phyloP scores from a whole-genome alignment of 1,140 invertebrate species.

The Drosophila virilis region DNA sequence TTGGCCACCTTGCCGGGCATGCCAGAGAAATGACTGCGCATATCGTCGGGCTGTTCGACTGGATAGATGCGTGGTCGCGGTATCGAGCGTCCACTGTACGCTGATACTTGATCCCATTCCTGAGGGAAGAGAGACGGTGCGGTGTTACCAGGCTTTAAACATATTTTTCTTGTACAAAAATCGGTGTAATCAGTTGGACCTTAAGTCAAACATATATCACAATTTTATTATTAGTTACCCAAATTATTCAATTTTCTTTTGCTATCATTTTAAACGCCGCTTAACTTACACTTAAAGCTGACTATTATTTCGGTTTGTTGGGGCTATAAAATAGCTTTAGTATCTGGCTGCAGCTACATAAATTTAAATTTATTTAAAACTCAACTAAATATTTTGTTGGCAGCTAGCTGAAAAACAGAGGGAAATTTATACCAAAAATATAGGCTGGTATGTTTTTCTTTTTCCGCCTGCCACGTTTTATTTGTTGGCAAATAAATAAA shows the following conservation, averaged over 20 bases:
- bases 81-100: constrained; percentile 95
- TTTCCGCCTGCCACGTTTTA: constrained; percentile 30
- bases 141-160: no score
- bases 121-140: constrained; percentile 40
- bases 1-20: constrained; percentile 85
- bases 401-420: neutral
- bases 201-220: no score
- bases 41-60: constrained; percentile 88
- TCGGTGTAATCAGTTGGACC: no score
- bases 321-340: no score
- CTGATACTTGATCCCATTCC: constrained; percentile 97
- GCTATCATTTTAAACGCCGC: no score
- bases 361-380: constrained; percentile 1
- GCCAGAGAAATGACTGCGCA: constrained; percentile 87
- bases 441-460: neutral
- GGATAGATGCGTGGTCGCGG: constrained; percentile 93
- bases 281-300: no score
- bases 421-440: neutral
- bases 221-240: no score
- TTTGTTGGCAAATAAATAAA: constrained; percentile 65
- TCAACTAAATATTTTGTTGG: constrained; percentile 5
- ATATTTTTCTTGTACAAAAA: no score
- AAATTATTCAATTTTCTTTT: no score
- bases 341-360: neutral
- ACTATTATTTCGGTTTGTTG: no score